Percentiles rank a stretch among this genome's conserved stretches.
These are phyloP conservation scores for Protomyctophum bolini DNA, from an alignment of 2,113 vertebrate genomes.

Conservation along the genomic window DNA sequence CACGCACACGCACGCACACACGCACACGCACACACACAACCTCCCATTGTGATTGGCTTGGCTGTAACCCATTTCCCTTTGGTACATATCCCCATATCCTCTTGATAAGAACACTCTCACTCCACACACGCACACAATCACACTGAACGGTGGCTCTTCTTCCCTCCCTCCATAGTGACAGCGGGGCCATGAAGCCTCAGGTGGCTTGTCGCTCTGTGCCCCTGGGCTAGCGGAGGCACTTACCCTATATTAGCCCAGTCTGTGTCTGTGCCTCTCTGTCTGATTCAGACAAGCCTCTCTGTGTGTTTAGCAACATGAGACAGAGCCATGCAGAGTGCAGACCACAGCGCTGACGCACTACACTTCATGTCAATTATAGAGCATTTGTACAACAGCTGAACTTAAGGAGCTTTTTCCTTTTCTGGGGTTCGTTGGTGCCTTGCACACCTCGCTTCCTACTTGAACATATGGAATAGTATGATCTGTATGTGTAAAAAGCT, in stretches of 20 bases:
- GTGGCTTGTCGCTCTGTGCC: constrained; percentile 69
- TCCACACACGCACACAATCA: constrained; percentile 16
- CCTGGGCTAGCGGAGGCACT: constrained; percentile 68
- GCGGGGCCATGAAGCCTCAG: constrained; percentile 42
- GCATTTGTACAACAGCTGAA: neutral
- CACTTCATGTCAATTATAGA: neutral
- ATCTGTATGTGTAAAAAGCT: no score
- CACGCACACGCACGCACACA: constrained; percentile 14
- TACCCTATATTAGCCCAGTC: constrained; percentile 71
- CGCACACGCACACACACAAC: constrained; percentile 8
- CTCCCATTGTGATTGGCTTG: constrained; percentile 18
- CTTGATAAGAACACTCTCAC: constrained; percentile 4
- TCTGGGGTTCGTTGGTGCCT: neutral
- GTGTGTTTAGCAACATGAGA: constrained; percentile 29
- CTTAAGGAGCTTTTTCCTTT: neutral
- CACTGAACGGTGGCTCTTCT: neutral
- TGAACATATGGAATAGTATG: no score
- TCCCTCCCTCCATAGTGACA: neutral
- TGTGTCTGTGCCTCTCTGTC: constrained; percentile 32
- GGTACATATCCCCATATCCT: neutral
- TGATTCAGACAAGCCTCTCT: constrained; percentile 44
- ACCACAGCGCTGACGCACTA: neutral
- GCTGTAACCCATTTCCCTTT: constrained; percentile 44
- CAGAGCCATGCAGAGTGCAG: constrained; percentile 10
- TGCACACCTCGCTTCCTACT: neutral